phyloP scores from a whole-genome alignment of 2,797 vertebrate genomes.

The Parambassis ranga region DNA sequence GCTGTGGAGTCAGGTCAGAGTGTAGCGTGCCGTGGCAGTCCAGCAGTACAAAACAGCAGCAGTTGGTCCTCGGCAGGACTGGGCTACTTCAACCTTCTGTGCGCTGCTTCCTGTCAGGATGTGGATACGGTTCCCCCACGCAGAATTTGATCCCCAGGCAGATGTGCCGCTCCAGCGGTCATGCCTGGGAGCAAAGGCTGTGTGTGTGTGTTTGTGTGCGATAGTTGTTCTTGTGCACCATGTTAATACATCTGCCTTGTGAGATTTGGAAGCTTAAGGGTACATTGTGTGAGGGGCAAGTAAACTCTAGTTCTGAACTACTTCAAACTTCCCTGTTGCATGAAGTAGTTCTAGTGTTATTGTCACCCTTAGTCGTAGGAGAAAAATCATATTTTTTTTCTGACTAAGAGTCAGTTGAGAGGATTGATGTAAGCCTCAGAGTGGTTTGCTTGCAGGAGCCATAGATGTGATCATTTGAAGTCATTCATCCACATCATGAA shows the following conservation, averaged over 20 bases:
- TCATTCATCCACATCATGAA: no score
- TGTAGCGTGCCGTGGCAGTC: neutral
- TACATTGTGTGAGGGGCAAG: conserved; percentile 4
- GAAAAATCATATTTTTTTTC: neutral
- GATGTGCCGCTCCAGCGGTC: conserved; percentile 72
- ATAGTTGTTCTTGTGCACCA: conserved; percentile 13
- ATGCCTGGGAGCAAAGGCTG: conserved; percentile 30
- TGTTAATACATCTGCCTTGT: conserved; percentile 20
- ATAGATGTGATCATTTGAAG: no score
- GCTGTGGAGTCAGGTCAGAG: conserved; percentile 29
- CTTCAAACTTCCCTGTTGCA: neutral
- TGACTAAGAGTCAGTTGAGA: neutral
- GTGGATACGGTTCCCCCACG: conserved; percentile 83
- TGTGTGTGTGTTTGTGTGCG: conserved; percentile 11
- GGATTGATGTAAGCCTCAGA: neutral
- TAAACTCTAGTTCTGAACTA: neutral
- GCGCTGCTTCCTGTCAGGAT: conserved; percentile 81
- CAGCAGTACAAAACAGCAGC: conserved; percentile 52
- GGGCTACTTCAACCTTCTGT: conserved; percentile 51
- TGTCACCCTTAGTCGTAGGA: no score
- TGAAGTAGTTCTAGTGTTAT: no score
- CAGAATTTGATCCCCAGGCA: conserved; percentile 78
- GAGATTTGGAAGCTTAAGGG: conserved; percentile 18
- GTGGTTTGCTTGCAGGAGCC: neutral
- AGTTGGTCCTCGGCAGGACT: conserved; percentile 56